Evolutionary conservation across 2,797 vertebrate genomes (phyloP), one percentile per base, ranked within the genome.

Genomic region (Gorsachius magnificus): DNA sequence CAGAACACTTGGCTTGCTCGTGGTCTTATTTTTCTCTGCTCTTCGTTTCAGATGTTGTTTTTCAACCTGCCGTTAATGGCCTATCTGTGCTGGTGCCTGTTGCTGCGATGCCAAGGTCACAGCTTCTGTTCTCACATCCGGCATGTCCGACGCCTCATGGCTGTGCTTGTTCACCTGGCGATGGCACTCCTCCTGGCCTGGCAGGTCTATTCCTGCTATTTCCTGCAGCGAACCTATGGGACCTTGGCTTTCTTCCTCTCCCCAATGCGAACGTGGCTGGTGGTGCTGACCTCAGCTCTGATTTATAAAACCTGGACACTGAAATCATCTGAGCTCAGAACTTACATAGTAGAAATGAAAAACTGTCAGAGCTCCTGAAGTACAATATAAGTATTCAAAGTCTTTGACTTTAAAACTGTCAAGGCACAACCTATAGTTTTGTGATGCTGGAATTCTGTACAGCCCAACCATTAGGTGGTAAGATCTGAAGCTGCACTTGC

Each of bases 11-110:
- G 36, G 33, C 25, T 89, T 56, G 31, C 58, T 85, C 22, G 10
- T 17, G 9, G 3, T 63, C 16, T 54, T 36, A 8, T 35, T 92
- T 72, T 93, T 16, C 38, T 93, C 48, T 83, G 24, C 36, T 96
- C 15, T 54, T 76, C 75, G 92, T 96, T 90, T 45, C 97, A 99
- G 99, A 74, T 99, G 96, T 16, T 98, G 18, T 99, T 99, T 98
- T 99, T 99, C 98, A 99, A 99, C 97, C 97, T 99, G 95, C 99
- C 99, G 7, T 95, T 99, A 95, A 99, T 98, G 94, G 98, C 94
- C 89, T 99, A 99, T 93, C 98, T 99, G 79, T 99, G 99, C 98
- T 99, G 99, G 99, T 99, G 98, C 97, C 98, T 99, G 84, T 96
- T 99, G 75, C 98, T 98, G 87, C 98, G 99, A n/a, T 99, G 98